Evolutionary conservation across 2,113 vertebrate species (phyloP), one percentile per base, ranked within the genome.

Genomic region (Delphinapterus leucas): DNA sequence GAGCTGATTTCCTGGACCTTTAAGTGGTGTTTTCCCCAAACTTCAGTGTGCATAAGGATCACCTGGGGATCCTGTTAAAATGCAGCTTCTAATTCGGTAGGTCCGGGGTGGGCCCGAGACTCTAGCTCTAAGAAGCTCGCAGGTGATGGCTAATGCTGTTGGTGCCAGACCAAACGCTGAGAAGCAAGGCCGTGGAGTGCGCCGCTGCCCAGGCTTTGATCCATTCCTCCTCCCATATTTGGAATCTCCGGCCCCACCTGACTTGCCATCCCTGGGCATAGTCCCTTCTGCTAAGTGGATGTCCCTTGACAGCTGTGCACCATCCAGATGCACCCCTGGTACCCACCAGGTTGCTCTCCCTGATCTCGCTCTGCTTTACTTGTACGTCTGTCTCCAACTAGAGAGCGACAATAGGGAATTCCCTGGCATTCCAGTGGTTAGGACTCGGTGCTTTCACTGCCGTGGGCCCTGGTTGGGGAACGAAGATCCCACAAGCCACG

Each of bases 61-160:
- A 53, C 71, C 23, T 23, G 1, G 28, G 36, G 21, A 47, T 74
- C 31, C 58, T 90, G 26, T 58, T 26, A 73, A 49, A 76, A 49
- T 1, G 49, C n/a, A 95, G 36, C 38, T 73, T 67, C 63, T 95
- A 90, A 97, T 44, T 63, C 21, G 68, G 41, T 2, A 79, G 41
- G 31, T 77, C 84, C 73, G 1, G 6, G 12, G 21, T 88, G 41
- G 21, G 25, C 17, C 23, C n/a, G 55, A 89, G 20, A 80, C 21
- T 12, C n/a, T 20, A 13, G 25, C 79, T 70, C 53, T 79, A 44
- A 38, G 26, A 63, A 92, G 36, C 21, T 63, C 38, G 36, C 36
- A 44, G 41, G 73, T 38, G 31, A 84, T 15, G 13, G 13, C 5
- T n/a, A 10, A 1, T 1, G 67, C 28, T 53, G 5, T 23, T 2